A percentile compares a stretch with the other conserved stretches of the same genome.
Conservation (phyloP, 2,888 invertebrate genomes). For the Hypercompe scribonia region DNA sequence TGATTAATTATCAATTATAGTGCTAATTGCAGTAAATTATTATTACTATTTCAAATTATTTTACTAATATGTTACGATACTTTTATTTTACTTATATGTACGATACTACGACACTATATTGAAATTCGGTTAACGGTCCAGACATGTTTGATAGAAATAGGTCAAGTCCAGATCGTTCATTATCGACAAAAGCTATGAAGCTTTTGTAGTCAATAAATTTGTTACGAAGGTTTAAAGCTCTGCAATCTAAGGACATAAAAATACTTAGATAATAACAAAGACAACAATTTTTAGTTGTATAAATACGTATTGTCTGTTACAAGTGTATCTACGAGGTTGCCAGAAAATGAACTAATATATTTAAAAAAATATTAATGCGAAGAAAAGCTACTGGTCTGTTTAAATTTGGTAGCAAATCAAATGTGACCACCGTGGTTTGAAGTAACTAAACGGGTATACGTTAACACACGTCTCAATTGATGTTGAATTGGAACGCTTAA, state of each 20-base stretch:
- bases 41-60: background rate
- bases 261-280: background rate
- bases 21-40: background rate
- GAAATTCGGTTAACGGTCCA: background rate
- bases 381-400: background rate
- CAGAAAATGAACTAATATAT: background rate
- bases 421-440: background rate
- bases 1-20: background rate
- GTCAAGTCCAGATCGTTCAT: background rate
- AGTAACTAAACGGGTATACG: background rate
- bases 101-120: too few relatives aligned
- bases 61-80: background rate
- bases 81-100: too few relatives aligned
- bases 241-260: background rate
- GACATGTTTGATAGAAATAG: background rate
- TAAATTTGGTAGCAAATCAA: background rate
- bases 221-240: background rate
- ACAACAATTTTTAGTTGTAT: background rate
- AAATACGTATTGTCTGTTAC: background rate
- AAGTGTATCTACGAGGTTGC: background rate
- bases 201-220: background rate
- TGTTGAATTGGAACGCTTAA: background rate
- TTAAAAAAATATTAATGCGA: too few relatives aligned
- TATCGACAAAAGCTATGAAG: too few relatives aligned
- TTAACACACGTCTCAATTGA: background rate